Percentiles rank a stretch among this genome's conserved stretches.
Evolutionary conservation across 2,888 invertebrate species (phyloP).

Genomic region (Rotaria magnacalcarata): DNA sequence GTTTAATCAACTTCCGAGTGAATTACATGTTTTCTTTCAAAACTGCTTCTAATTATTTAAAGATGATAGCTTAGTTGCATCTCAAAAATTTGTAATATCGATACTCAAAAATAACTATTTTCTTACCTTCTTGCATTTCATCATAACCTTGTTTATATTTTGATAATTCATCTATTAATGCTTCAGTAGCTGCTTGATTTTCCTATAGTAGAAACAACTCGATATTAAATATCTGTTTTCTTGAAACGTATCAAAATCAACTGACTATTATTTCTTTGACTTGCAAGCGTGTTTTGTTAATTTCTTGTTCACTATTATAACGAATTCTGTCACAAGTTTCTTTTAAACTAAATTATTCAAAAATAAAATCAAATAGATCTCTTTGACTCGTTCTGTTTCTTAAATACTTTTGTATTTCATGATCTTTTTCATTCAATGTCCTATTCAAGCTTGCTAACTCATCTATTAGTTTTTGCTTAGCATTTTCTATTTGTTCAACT

Average conservation of each 20-base stretch:
- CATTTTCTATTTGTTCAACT: neutral
- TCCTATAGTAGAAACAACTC: neutral
- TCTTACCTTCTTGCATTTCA: constrained; percentile 38
- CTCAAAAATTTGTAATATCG: too few relatives aligned
- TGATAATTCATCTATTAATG: constrained; percentile 38
- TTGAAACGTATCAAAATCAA: neutral
- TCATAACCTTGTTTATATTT: constrained; percentile 45
- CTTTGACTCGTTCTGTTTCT: neutral
- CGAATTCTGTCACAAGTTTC: constrained; percentile 10
- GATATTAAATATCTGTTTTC: too few relatives aligned
- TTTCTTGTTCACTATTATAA: neutral
- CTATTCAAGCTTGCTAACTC: neutral
- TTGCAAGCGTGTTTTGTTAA: neutral
- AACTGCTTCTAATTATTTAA: too few relatives aligned
- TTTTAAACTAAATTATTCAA: neutral
- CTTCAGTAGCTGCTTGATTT: neutral
- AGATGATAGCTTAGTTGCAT: too few relatives aligned
- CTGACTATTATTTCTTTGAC: neutral
- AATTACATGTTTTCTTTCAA: too few relatives aligned
- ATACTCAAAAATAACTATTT: neutral
- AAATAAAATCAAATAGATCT: neutral
- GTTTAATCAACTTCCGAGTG: too few relatives aligned
- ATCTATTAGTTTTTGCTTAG: neutral
- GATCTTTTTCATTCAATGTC: constrained; percentile 30
- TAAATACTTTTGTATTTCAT: constrained; percentile 23